These are phyloP conservation scores for Amphipyra tragopoginis DNA, from an alignment of 2,888 invertebrate species.

Conservation along the genomic window DNA sequence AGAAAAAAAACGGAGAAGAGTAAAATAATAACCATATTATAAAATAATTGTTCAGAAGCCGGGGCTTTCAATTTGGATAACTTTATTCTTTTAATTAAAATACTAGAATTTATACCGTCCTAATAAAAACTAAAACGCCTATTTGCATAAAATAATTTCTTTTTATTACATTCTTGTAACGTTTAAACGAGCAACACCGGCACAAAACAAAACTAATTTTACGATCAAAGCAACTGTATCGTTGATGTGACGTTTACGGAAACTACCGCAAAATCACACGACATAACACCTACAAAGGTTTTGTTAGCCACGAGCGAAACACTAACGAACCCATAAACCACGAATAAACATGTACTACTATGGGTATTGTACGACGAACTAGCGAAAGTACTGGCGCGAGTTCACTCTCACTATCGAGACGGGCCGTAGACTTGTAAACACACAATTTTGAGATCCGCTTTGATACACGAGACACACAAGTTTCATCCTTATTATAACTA, in stretches of 20 bases:
- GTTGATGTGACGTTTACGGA: constrained; percentile 2
- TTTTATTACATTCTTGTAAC: no score
- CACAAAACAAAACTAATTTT: constrained; percentile 1
- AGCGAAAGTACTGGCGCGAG: constrained; percentile 55
- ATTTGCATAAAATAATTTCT: no score
- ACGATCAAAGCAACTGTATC: constrained; percentile 1
- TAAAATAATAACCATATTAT: no score
- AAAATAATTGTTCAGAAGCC: no score
- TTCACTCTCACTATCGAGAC: constrained; percentile 64
- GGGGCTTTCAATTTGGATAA: no score
- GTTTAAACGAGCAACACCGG: no score
- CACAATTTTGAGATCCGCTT: constrained; percentile 48
- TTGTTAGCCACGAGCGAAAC: constrained; percentile 21
- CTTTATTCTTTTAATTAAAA: no score
- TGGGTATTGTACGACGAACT: constrained; percentile 39
- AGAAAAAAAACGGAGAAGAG: no score
- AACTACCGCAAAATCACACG: constrained; percentile 8
- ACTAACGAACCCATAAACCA: constrained; percentile 39
- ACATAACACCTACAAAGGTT: constrained; percentile 20
- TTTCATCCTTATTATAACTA: constrained; percentile 9
- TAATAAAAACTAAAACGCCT: no score
- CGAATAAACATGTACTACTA: constrained; percentile 24
- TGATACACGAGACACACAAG: constrained; percentile 19
- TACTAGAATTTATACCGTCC: no score
- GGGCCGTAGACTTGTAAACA: constrained; percentile 56